These are phyloP conservation scores for Dromas ardeola DNA, from an alignment of 2,113 vertebrate genomes.

Conservation along the genomic window DNA sequence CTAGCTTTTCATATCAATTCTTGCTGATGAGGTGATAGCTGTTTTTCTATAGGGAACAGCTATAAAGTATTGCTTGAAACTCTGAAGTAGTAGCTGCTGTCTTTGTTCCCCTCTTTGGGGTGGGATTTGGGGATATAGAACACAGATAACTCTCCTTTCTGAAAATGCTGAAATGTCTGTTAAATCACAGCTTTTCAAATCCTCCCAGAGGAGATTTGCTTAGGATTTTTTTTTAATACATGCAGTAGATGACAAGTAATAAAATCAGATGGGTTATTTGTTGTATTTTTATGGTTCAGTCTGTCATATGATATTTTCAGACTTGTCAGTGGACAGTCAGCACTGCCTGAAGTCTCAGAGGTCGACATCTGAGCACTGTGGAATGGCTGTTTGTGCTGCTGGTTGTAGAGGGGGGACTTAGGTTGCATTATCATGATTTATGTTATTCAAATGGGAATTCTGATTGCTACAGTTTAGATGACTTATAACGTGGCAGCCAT, in stretches of 20 bases:
- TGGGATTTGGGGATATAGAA: background rate
- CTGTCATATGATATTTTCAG: conserved; percentile 1
- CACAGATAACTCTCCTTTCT: background rate
- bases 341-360: background rate
- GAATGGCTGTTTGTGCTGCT: background rate
- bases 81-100: background rate
- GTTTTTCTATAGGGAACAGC: background rate
- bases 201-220: conserved; percentile 23
- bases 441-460: background rate
- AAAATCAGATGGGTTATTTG: conserved; percentile 25
- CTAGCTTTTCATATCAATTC: background rate
- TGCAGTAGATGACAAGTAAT: conserved; percentile 18
- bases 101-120: background rate
- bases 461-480: background rate
- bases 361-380: background rate
- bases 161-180: background rate
- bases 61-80: background rate
- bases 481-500: background rate
- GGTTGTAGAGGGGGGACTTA: background rate
- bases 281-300: conserved; percentile 4
- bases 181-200: conserved; percentile 36
- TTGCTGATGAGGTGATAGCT: background rate
- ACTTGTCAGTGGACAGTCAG: background rate
- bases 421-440: background rate
- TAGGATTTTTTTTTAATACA: background rate